Evolutionary conservation across 2,113 vertebrate genomes (phyloP).

Genomic region (Himantopus leucocephalus): DNA sequence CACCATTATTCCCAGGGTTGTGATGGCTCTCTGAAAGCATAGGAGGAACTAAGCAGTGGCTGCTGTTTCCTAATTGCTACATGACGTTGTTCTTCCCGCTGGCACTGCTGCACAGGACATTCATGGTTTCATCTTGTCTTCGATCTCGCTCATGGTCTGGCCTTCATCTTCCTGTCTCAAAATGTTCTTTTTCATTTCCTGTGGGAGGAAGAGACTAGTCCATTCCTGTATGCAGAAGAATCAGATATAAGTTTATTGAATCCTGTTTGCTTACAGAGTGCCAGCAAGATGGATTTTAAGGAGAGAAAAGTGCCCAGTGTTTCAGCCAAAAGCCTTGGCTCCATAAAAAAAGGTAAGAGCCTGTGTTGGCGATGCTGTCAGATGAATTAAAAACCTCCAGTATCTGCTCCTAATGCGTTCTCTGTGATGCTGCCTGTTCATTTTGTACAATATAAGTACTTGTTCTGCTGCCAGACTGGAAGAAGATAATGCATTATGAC

Average conservation of each 20-base stretch:
- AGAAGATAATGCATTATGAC: neutral
- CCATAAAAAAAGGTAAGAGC: neutral
- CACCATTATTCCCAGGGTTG: neutral
- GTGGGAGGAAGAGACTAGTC: neutral
- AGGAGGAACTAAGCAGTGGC: neutral
- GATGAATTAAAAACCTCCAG: neutral
- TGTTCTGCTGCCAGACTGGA: neutral
- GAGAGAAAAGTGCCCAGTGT: neutral
- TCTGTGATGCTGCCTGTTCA: neutral
- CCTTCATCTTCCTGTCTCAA: neutral
- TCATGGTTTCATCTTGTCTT: neutral
- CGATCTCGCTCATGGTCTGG: neutral
- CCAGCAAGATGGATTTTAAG: neutral
- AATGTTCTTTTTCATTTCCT: constrained; percentile 51
- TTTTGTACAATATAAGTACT: neutral
- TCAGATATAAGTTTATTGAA: constrained; percentile 41
- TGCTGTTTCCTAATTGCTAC: neutral
- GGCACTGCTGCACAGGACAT: neutral
- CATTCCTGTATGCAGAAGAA: neutral
- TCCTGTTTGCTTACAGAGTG: neutral
- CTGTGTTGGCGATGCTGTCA: neutral
- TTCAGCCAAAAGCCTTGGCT: neutral
- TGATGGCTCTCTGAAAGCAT: neutral
- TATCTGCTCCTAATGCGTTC: neutral
- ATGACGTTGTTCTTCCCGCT: fast-evolving